Evolutionary conservation across 2,113 vertebrate species (phyloP).

Genomic region (Anser cygnoides): DNA sequence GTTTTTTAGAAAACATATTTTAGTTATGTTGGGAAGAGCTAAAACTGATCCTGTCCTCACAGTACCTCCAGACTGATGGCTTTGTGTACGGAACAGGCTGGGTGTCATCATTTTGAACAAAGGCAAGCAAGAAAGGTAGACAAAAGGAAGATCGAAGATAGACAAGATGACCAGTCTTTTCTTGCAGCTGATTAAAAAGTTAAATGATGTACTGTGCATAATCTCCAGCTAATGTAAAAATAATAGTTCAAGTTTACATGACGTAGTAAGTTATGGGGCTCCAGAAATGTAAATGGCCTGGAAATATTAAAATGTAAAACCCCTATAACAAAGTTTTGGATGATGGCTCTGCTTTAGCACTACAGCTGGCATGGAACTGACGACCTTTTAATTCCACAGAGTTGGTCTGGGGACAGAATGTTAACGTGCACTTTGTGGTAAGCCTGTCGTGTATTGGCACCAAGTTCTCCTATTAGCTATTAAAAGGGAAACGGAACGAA

Average conservation of each 20-base stretch:
- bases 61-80: neutral
- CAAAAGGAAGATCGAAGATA: neutral
- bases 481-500: neutral
- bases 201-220: neutral
- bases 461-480: neutral
- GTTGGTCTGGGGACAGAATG: neutral
- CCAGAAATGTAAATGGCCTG: neutral
- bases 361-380: neutral
- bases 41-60: neutral
- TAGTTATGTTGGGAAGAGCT: neutral
- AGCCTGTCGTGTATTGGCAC: neutral
- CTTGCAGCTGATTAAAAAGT: neutral
- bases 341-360: neutral
- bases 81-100: neutral
- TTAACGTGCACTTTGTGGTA: fast-evolving
- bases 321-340: neutral
- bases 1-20: neutral
- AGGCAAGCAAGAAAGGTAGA: neutral
- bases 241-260: neutral
- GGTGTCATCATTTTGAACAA: neutral
- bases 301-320: neutral
- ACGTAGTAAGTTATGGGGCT: neutral
- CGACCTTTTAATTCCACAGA: neutral
- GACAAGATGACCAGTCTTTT: neutral
- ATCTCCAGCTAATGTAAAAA: fast-evolving